A percentile compares a stretch with the other conserved stretches of the same genome.
phyloP scores from a whole-genome alignment of 1,140 invertebrate species.

The silkworm (Bombyx mori) region ASM3026992v2 NC_085124.1:7649501-7650000 shows the following conservation, averaged over 20 bases:
- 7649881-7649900: conserved; percentile 98
- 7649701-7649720: conserved; percentile 3
- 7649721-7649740: conserved; percentile 1
- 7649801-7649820: conserved; percentile 96
- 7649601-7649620: neutral
- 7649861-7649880: conserved; percentile 84
- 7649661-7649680: conserved; percentile 1
- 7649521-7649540: too few species aligned
- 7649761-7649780: conserved; percentile 85
- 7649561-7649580: neutral
- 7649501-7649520: too few species aligned
- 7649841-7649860: conserved; percentile 96
- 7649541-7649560: too few species aligned
- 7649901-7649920: conserved; percentile 97
- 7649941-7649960: conserved; percentile 79
- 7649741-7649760: conserved; percentile 9
- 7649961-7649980: conserved; percentile 6
- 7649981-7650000: neutral
- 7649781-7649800: conserved; percentile 96
- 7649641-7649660: neutral
- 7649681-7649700: conserved; percentile 6
- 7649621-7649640: neutral
- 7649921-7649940: conserved; percentile 93
- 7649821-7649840: conserved; percentile 99
- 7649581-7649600: neutral